Conservation (phyloP, 64 coral and sea anemone species). For the Actinia tenebrosa region DNA sequence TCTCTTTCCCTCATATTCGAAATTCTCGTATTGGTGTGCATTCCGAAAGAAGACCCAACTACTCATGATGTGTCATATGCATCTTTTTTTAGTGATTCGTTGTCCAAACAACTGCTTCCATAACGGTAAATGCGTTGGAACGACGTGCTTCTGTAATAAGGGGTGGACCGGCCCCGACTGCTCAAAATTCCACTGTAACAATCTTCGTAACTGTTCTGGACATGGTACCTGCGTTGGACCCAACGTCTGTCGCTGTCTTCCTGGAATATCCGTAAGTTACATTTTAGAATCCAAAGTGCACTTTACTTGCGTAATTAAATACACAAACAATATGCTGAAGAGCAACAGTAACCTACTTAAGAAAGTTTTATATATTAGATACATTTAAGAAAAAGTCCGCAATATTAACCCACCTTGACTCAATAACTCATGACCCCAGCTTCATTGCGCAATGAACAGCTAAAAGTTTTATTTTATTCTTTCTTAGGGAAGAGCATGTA, state of each 20-base stretch:
- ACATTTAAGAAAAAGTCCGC: not conserved
- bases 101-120: too few species aligned
- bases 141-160: slow-evolving; percentile 49
- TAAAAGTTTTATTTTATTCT: too few species aligned
- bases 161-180: slow-evolving; percentile 65
- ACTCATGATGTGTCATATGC: not conserved
- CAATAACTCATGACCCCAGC: not conserved
- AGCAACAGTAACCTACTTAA: too few species aligned
- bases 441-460: not conserved
- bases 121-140: slow-evolving; percentile 13
- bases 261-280: slow-evolving; percentile 31
- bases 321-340: too few species aligned
- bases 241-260: slow-evolving; percentile 37
- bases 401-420: not conserved
- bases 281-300: not conserved
- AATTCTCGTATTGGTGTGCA: not conserved
- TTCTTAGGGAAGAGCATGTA: too few species aligned
- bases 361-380: too few species aligned
- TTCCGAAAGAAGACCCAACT: not conserved
- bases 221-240: slow-evolving; percentile 57
- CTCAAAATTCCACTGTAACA: slow-evolving; percentile 47
- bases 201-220: slow-evolving; percentile 42
- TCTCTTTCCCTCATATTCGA: too few species aligned
- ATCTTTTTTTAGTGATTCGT: not conserved
- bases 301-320: too few species aligned